A percentile compares a stretch with the other conserved stretches of the same genome.
Evolutionary conservation across 2,797 vertebrate genomes (phyloP).

Genomic region (Muscicapa comitata): DNA sequence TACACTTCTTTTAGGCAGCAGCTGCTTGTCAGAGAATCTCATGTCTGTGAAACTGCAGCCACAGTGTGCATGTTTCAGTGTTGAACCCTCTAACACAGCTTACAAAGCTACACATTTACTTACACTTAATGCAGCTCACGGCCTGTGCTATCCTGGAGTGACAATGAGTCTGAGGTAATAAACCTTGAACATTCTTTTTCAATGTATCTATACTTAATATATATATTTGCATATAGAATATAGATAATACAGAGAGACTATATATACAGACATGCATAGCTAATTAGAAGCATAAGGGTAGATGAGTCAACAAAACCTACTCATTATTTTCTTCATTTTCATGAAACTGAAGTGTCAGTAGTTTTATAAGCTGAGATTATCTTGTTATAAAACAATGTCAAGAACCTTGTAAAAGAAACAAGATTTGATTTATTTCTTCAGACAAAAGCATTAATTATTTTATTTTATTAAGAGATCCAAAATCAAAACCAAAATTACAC

Average conservation of each 20-base stretch:
- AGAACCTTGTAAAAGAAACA: neutral
- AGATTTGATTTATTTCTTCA: neutral
- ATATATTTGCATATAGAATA: neutral
- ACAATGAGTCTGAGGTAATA: neutral
- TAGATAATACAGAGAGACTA: neutral
- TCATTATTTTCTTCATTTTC: neutral
- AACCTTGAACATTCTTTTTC: neutral
- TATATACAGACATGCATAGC: too few relatives aligned
- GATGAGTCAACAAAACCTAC: neutral
- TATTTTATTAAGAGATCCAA: neutral
- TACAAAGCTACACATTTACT: neutral
- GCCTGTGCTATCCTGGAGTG: neutral
- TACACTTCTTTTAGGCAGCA: neutral
- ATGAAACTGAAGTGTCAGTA: neutral
- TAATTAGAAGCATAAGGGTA: neutral
- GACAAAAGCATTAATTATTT: neutral
- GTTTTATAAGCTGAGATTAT: neutral
- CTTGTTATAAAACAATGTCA: neutral
- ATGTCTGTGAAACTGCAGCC: neutral
- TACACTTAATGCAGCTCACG: neutral
- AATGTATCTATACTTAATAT: neutral
- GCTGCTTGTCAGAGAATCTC: neutral
- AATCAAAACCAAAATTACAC: neutral
- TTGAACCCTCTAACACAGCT: neutral
- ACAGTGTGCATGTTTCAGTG: neutral